phyloP scores from a whole-genome alignment of 2,113 vertebrate genomes.

The Nycticorax nycticorax region DNA sequence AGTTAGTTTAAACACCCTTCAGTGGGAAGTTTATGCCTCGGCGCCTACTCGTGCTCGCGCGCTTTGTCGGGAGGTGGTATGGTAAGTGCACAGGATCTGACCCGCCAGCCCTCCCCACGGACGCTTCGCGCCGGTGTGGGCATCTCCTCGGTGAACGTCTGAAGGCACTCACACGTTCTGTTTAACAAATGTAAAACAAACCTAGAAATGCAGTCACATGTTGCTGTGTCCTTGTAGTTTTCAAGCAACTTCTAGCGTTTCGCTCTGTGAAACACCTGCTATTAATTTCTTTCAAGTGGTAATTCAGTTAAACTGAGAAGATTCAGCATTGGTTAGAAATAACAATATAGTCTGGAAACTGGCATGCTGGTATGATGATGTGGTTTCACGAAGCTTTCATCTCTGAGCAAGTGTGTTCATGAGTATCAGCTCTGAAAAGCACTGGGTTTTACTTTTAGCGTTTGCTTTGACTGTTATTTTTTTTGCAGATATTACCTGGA shows the following conservation, averaged over 20 bases:
- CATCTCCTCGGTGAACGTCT: neutral
- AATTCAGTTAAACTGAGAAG: conserved; percentile 22
- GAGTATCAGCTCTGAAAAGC: neutral
- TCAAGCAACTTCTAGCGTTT: neutral
- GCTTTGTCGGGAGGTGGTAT: neutral
- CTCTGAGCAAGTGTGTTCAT: neutral
- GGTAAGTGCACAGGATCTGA: neutral
- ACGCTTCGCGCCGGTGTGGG: neutral
- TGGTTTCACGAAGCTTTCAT: conserved; percentile 14
- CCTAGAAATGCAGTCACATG: neutral
- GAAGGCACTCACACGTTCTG: neutral
- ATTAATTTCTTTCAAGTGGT: conserved; percentile 29
- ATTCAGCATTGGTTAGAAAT: neutral
- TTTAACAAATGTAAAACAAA: neutral
- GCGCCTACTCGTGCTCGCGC: neutral
- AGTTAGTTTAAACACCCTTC: neutral
- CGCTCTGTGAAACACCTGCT: neutral
- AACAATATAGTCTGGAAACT: neutral
- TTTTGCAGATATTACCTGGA: neutral
- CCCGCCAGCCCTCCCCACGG: neutral
- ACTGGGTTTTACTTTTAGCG: neutral
- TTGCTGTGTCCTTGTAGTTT: neutral
- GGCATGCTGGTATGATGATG: neutral
- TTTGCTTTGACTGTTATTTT: neutral
- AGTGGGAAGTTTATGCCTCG: neutral